Evolutionary conservation across 2,888 invertebrate species (phyloP).

Genomic region (Drosophila borealis): DNA sequence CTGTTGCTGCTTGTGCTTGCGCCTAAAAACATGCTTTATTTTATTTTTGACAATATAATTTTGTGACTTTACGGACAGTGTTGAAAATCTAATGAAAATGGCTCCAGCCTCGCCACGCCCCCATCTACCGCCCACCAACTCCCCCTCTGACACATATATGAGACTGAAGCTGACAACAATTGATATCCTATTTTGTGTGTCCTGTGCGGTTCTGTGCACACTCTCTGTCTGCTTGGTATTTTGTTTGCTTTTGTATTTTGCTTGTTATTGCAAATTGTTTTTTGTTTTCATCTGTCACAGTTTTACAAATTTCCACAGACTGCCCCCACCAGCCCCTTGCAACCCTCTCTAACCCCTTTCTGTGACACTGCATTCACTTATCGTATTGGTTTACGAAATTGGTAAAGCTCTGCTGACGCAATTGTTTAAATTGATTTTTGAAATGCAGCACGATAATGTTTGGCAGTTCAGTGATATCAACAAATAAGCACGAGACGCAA

Average conservation of each 20-base stretch:
- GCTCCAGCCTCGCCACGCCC: conserved; percentile 32
- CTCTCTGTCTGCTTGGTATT: conserved; percentile 39
- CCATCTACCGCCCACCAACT: not conserved
- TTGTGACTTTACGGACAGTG: conserved; percentile 71
- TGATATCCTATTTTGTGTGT: conserved; percentile 73
- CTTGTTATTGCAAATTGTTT: conserved; percentile 75
- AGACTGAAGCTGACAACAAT: conserved; percentile 54
- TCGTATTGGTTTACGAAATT: conserved; percentile 77
- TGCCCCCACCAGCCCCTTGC: not conserved
- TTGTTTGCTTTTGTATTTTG: conserved; percentile 63
- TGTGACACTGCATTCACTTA: conserved; percentile 45
- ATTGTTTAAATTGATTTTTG: conserved; percentile 78
- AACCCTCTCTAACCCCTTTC: conserved; percentile 7
- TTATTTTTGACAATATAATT: conserved; percentile 81
- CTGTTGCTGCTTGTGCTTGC: conserved; percentile 30
- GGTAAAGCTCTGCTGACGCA: conserved; percentile 75
- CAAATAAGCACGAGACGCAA: conserved; percentile 10
- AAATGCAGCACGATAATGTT: conserved; percentile 58
- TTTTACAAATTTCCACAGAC: conserved; percentile 18
- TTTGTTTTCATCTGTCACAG: conserved; percentile 65
- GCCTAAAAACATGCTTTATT: conserved; percentile 75
- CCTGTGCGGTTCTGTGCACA: conserved; percentile 46
- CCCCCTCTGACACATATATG: conserved; percentile 5
- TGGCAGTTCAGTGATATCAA: conserved; percentile 21
- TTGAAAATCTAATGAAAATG: conserved; percentile 74